Base-by-base conservation (phyloP, 2,888 invertebrate genomes). In the Uropetala carovei region DNA sequence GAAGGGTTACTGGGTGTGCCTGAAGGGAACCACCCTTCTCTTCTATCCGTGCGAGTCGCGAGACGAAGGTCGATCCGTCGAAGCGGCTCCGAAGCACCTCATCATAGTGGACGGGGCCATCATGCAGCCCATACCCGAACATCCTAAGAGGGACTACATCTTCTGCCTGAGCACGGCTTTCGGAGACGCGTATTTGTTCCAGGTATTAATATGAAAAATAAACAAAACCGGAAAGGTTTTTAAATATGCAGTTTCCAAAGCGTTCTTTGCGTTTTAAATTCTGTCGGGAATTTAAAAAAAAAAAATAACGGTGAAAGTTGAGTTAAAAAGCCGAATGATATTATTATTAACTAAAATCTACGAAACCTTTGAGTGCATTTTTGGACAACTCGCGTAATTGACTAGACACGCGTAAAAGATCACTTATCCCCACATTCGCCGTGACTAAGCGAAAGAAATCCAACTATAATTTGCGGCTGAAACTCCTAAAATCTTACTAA, bases 111-210 rank as follows among this genome's bases (percentile, higher is more conserved):
- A 99, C 95, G 98, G 98, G 92, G 98, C 98, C 94, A 99, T 99
- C 95, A 99, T 99, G 98, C 99, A 99, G 95, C 98, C 99, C 91
- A 99, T 99, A 94, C 99, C 99, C n/a, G 99, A 99, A 95, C 99
- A 99, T 95, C 99, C 99, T 27, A 99, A 99, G 95, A 96, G 99
- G 94, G 99, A 99, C 95, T 98, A 99, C 95, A 99, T 99, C 95
- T 99, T 99, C 96, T 99, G 99, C 95, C 96, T 99, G 94, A 99
- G 99, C 96, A 99, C 99, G 68, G 99, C 99, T 92, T 99, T 99
- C 95, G 99, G 99, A 93, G 99, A 99, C 96, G 99, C 99, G 93
- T 99, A 99, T 95, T 96, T 99, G 93, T 99, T 99, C 95, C 99
- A 99, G 97, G 99, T 97, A 94, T 94, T 18, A 64, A 1, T 43